These are phyloP conservation scores for Laupala kohalensis DNA, from an alignment of 1,140 invertebrate species.

Conservation along the genomic window DNA sequence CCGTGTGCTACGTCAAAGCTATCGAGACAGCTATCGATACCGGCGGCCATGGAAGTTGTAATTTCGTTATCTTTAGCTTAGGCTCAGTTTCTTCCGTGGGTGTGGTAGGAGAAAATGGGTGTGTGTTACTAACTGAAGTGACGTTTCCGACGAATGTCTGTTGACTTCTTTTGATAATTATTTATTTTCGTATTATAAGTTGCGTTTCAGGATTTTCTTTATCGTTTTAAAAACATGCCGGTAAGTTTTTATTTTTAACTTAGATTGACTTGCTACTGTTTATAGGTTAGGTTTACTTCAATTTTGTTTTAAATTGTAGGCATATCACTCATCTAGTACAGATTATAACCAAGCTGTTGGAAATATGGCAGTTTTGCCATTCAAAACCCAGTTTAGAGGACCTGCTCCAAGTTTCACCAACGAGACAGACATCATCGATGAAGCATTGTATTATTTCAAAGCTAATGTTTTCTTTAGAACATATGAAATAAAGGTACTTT, in stretches of 20 bases:
- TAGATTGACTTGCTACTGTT: neutral
- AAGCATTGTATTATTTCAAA: conserved; percentile 94
- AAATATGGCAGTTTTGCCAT: conserved; percentile 82
- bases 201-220: neutral
- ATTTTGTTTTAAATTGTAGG: conserved; percentile 38
- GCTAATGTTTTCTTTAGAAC: conserved; percentile 99
- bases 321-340: conserved; percentile 85
- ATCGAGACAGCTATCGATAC: no score
- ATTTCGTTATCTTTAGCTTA: no score
- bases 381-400: conserved; percentile 75
- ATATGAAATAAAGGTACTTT: conserved; percentile 86
- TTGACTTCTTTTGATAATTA: neutral
- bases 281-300: neutral
- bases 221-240: neutral
- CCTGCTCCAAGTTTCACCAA: conserved; percentile 57
- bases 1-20: no score
- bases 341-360: conserved; percentile 63
- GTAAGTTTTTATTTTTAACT: neutral
- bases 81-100: no score
- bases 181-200: neutral
- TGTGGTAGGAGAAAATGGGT: no score
- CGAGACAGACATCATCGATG: conserved; percentile 91
- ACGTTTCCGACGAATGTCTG: neutral
- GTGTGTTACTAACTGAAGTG: no score
- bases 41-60: no score